phyloP scores from a whole-genome alignment of 2,113 vertebrate species.

The Peromyscus polionotus region DNA sequence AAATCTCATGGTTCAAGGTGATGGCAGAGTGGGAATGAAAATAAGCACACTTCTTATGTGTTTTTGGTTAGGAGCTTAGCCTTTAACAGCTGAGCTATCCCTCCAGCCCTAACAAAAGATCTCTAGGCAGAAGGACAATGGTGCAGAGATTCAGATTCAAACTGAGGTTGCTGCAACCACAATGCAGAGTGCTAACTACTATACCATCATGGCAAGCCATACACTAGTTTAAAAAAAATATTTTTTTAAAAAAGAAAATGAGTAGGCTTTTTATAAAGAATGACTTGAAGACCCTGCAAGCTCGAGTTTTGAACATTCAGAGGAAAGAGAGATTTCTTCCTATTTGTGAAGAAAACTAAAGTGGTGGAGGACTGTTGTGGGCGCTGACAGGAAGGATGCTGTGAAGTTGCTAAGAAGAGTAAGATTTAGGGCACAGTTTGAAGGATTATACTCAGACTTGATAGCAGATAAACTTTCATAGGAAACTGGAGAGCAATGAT shows the following conservation, averaged over 20 bases:
- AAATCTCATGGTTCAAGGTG: not conserved
- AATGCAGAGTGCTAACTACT: not conserved
- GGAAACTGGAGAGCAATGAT: constrained; percentile 39
- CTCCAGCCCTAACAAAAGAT: too few species aligned
- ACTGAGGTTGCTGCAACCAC: not conserved
- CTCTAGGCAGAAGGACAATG: not conserved
- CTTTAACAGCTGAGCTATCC: too few species aligned
- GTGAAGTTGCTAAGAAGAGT: not conserved
- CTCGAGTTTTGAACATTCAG: not conserved
- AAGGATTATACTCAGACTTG: constrained; percentile 47
- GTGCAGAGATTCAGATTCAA: not conserved
- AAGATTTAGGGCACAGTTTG: constrained; percentile 12
- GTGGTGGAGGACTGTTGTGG: not conserved
- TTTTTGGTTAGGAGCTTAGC: too few species aligned
- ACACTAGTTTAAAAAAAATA: not conserved
- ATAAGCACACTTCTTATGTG: too few species aligned
- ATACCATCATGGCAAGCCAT: not conserved
- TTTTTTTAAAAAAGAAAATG: not conserved
- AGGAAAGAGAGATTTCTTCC: not conserved
- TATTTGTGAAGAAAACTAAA: not conserved
- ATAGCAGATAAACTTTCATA: constrained; percentile 36
- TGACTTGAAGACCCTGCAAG: not conserved
- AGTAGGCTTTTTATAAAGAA: not conserved
- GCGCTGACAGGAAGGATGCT: not conserved
- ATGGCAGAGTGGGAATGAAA: not conserved